Percentiles rank a stretch among this genome's conserved stretches.
Evolutionary conservation across 2,797 vertebrate genomes (phyloP).

Genomic region (Arnoldichthys spilopterus): DNA sequence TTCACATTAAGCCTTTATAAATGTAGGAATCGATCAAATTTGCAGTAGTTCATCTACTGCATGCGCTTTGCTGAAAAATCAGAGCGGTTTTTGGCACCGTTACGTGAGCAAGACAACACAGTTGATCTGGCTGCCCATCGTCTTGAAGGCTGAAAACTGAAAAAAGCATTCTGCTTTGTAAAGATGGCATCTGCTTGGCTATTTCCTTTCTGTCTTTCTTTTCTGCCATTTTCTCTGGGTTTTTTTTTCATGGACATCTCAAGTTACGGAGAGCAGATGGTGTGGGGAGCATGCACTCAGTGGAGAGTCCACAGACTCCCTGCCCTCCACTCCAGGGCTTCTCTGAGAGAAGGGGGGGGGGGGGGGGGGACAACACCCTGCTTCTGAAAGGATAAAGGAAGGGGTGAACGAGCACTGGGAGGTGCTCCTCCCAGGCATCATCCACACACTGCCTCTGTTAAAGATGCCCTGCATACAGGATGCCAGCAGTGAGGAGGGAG

Average conservation of each 20-base stretch:
- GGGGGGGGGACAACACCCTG: conserved; percentile 53
- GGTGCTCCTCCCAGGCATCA: conserved; percentile 41
- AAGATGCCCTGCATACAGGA: conserved; percentile 37
- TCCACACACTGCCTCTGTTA: conserved; percentile 29
- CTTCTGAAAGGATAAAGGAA: conserved; percentile 59
- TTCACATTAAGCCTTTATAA: conserved; percentile 4
- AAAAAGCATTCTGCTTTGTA: conserved; percentile 78
- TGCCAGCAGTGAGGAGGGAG: conserved; percentile 52
- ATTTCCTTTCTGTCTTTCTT: conserved; percentile 77
- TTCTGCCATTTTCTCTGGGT: conserved; percentile 66
- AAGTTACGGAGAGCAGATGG: conserved; percentile 87
- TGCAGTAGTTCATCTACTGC: background rate
- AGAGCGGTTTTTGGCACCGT: background rate
- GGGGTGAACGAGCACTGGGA: conserved; percentile 45
- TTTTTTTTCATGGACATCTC: conserved; percentile 68
- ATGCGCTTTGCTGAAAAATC: background rate
- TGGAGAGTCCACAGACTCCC: conserved; percentile 74
- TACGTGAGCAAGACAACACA: conserved; percentile 15
- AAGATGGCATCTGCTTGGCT: conserved; percentile 81
- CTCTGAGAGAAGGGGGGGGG: conserved; percentile 52
- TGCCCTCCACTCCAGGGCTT: conserved; percentile 60
- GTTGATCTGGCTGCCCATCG: conserved; percentile 5
- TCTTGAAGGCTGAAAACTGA: conserved; percentile 23
- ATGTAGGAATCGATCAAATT: background rate
- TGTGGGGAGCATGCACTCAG: conserved; percentile 80